Base-by-base conservation (phyloP, 2,888 invertebrate species). In the Harpagoxenus sublaevis region DNA sequence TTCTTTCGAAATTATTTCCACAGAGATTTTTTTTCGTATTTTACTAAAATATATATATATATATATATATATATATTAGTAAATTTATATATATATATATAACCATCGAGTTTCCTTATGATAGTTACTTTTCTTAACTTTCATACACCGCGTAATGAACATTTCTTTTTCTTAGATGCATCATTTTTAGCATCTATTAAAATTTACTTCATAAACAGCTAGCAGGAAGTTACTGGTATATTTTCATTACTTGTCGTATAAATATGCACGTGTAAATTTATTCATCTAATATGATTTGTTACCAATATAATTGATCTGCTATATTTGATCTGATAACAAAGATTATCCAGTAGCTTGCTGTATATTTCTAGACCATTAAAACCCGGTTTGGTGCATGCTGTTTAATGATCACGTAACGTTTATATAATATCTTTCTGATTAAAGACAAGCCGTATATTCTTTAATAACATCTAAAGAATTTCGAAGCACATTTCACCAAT, bases 71-170 rank as follows among this genome's bases (percentile, higher is more conserved):
- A 62, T 23, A 23, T 23, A 23, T 74, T n/a, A n/a, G n/a, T n/a
- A n/a, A n/a, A n/a, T n/a, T n/a, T n/a, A n/a, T n/a, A n/a, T n/a
- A 39, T 23, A 23, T 23, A 23, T 23, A 23, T 23, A 23, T 74
- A 62, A 63, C 60, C 81, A 74, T 81, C 81, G 62, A 74, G 68
- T 81, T 74, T 73, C 74, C 74, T 51, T n/a, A 81, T 42, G 39
- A 66, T 2, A 71, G 35, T 51, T 63, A 39, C 4, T 60, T 48
- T 31, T 23, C 39, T 74, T 51, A 62, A 42, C 62, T 74, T 74
- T 53, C n/a, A 42, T 70, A 55, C 42, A 79, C 31, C 62, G 51
- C 42, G 45, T 35, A 81, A 60, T 39, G 9, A 42, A 81, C 12
- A 74, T 39, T 23, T 77, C 53, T 77, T n/a, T 57, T 39, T n/a